These are phyloP conservation scores for Sorex maritimensis DNA, from an alignment of 2,797 vertebrate genomes.

Conservation along the genomic window DNA sequence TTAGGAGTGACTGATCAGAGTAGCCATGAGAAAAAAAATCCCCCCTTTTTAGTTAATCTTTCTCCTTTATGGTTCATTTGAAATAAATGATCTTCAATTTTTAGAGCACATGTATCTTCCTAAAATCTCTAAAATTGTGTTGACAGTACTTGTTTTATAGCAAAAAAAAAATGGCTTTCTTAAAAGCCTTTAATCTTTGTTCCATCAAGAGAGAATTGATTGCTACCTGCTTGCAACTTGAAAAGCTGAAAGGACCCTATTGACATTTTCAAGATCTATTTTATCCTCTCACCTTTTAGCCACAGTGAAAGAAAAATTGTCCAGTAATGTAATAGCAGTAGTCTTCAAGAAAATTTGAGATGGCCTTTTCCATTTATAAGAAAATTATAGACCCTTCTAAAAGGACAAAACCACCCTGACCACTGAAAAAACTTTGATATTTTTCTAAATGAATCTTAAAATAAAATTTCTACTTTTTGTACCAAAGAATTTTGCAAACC, in stretches of 20 bases:
- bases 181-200: constrained; percentile 65
- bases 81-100: constrained; percentile 10
- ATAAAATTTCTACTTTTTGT: constrained; percentile 26
- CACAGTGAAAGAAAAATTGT: constrained; percentile 58
- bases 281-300: constrained; percentile 43
- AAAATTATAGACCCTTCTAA: constrained; percentile 50
- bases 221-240: background rate
- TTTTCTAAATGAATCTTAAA: constrained; percentile 64
- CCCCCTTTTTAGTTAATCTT: background rate
- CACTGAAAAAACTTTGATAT: background rate
- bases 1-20: background rate
- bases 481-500: background rate
- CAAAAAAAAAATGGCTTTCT: background rate
- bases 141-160: background rate
- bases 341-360: constrained; percentile 19
- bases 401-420: background rate
- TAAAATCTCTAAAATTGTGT: background rate
- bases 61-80: background rate
- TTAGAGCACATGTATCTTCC: background rate
- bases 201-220: constrained; percentile 56
- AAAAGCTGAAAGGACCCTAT: background rate
- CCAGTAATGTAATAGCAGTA: background rate
- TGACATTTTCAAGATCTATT: constrained; percentile 48
- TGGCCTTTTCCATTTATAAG: constrained; percentile 54
- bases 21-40: background rate